These are phyloP conservation scores for Synanthedon vespiformis DNA, from an alignment of 2,888 invertebrate species.

Conservation along the genomic window DNA sequence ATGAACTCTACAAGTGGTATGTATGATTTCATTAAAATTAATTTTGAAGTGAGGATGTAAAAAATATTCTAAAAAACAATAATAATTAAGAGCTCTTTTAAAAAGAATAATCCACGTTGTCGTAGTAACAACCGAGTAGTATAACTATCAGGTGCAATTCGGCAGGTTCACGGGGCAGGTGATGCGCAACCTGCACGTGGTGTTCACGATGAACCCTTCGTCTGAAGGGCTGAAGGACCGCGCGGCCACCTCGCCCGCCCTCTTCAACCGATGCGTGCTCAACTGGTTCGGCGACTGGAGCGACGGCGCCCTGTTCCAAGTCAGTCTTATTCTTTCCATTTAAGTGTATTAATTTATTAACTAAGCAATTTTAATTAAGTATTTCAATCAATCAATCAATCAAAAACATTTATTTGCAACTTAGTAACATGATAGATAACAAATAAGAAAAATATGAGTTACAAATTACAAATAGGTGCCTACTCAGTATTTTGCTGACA, in stretches of 20 bases:
- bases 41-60: neutral
- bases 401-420: no score
- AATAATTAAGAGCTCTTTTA: neutral
- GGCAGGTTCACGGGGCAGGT: slow-evolving; percentile 93
- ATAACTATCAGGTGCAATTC: no score
- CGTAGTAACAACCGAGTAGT: no score
- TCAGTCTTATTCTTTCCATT: slow-evolving; percentile 15
- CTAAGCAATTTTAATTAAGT: no score
- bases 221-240: slow-evolving; percentile 98
- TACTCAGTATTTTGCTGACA: no score
- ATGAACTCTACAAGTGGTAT: slow-evolving; percentile 98
- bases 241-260: slow-evolving; percentile 98
- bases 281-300: slow-evolving; percentile 99
- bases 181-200: slow-evolving; percentile 98
- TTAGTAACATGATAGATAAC: no score
- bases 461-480: no score
- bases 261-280: slow-evolving; percentile 98
- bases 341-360: neutral
- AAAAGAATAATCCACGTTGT: no score
- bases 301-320: slow-evolving; percentile 93
- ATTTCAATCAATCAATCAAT: no score
- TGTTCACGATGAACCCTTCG: slow-evolving; percentile 99
- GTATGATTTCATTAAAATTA: slow-evolving; percentile 37
- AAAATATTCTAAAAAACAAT: no score
- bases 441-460: no score